phyloP scores from a whole-genome alignment of 2,113 vertebrate genomes.

The Onychorhynchus coronatus region DNA sequence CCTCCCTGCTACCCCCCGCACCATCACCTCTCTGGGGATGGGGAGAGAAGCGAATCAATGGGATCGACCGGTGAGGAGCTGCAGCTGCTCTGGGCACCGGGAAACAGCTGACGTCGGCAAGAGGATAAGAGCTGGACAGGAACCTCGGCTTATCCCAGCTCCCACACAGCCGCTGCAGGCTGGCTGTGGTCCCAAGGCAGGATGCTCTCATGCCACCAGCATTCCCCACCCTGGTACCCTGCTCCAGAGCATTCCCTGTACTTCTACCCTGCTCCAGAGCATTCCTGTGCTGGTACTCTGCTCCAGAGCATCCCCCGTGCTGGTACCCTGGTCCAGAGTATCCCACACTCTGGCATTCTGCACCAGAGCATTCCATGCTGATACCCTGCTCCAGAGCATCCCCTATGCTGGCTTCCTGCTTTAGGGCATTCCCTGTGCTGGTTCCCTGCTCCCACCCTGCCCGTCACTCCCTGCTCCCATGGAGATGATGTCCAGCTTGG shows the following conservation, averaged over 20 bases:
- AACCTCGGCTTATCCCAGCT: background rate
- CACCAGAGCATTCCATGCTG: too few relatives aligned
- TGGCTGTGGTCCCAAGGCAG: background rate
- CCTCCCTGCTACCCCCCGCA: background rate
- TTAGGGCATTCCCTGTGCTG: background rate
- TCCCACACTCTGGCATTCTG: too few relatives aligned
- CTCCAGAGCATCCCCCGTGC: background rate
- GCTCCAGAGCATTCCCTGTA: background rate
- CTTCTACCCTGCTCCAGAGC: too few relatives aligned
- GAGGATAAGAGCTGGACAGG: background rate
- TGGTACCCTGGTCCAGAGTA: background rate
- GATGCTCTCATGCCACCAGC: accelerated
- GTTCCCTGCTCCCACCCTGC: background rate
- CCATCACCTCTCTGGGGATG: background rate
- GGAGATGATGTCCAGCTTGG: background rate
- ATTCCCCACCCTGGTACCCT: accelerated
- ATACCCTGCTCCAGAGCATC: background rate
- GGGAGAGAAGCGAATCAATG: constrained; percentile 48
- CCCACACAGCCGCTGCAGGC: background rate
- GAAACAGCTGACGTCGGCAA: constrained; percentile 13
- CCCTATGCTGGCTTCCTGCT: accelerated
- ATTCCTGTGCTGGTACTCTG: background rate
- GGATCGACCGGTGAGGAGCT: constrained; percentile 28
- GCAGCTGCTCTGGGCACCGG: background rate
- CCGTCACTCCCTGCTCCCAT: background rate